A percentile compares a stretch with the other conserved stretches of the same genome.
These are phyloP conservation scores for Alligator sinensis DNA, from an alignment of 2,113 vertebrate genomes.

Conservation along the genomic window DNA sequence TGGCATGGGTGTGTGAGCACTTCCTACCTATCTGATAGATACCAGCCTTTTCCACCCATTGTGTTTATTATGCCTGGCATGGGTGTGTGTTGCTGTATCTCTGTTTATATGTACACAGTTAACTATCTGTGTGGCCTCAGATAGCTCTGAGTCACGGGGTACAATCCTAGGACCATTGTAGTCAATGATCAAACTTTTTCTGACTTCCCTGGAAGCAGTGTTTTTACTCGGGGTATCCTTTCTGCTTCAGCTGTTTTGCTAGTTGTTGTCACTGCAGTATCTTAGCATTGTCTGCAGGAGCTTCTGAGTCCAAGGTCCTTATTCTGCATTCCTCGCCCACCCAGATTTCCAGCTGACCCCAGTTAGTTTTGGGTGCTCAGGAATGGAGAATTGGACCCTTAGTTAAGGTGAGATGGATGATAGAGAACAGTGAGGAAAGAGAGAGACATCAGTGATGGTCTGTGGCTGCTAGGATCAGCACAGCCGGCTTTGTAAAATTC, in stretches of 20 bases:
- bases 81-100: too few species aligned
- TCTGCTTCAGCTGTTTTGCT: background rate
- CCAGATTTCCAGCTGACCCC: background rate
- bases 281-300: rapidly evolving
- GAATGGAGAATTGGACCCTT: background rate
- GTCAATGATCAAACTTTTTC: background rate
- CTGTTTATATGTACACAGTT: background rate
- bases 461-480: rapidly evolving
- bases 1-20: background rate
- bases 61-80: rapidly evolving
- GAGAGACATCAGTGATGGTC: rapidly evolving
- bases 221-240: background rate
- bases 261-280: background rate
- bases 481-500: background rate
- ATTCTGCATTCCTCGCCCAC: background rate
- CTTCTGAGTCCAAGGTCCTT: background rate
- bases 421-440: background rate
- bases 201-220: background rate
- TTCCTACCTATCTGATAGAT: background rate
- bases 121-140: background rate
- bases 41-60: rapidly evolving
- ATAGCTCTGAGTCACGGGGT: too few species aligned
- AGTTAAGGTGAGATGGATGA: background rate
- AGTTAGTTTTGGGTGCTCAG: background rate
- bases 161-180: background rate